phyloP scores from a whole-genome alignment of 2,113 vertebrate genomes.

The Chamaea fasciata region DNA sequence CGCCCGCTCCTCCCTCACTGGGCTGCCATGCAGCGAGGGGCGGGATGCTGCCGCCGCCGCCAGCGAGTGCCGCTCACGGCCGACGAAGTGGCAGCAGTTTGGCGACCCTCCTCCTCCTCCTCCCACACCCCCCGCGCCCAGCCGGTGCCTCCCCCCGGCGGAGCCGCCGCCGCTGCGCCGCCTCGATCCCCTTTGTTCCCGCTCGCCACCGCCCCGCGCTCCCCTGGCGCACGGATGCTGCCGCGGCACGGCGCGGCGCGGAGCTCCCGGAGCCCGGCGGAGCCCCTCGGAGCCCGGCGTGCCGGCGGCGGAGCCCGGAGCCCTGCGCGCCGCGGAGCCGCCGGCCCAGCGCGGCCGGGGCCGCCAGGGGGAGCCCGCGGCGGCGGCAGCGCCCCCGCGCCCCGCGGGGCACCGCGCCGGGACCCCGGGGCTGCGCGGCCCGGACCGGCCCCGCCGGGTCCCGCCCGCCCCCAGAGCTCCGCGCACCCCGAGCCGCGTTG shows the following conservation, averaged over 20 bases:
- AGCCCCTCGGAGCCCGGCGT: too few species aligned
- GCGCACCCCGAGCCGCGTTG: too few species aligned
- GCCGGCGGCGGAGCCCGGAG: too few species aligned
- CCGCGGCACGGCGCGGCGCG: too few species aligned
- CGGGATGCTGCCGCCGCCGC: not conserved
- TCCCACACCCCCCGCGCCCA: not conserved
- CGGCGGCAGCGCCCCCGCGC: too few species aligned
- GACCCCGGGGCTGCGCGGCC: too few species aligned
- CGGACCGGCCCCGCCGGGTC: not conserved
- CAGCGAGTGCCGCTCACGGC: slow-evolving; percentile 49
- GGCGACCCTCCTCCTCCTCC: not conserved
- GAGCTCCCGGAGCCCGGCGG: too few species aligned
- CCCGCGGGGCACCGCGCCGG: not conserved
- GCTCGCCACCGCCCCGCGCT: not conserved
- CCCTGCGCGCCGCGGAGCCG: too few species aligned
- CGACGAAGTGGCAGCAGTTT: slow-evolving; percentile 29
- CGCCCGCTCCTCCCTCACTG: slow-evolving; percentile 33
- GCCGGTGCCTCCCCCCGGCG: not conserved
- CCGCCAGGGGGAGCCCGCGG: not conserved
- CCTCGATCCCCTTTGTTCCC: not conserved
- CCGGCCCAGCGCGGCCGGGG: not conserved
- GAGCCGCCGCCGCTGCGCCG: not conserved
- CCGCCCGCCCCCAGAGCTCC: not conserved
- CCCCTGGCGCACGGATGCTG: not conserved
- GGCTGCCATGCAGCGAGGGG: slow-evolving; percentile 28